Base-by-base conservation (phyloP, 2,113 vertebrate genomes). In the Corythaixoides concolor region DNA sequence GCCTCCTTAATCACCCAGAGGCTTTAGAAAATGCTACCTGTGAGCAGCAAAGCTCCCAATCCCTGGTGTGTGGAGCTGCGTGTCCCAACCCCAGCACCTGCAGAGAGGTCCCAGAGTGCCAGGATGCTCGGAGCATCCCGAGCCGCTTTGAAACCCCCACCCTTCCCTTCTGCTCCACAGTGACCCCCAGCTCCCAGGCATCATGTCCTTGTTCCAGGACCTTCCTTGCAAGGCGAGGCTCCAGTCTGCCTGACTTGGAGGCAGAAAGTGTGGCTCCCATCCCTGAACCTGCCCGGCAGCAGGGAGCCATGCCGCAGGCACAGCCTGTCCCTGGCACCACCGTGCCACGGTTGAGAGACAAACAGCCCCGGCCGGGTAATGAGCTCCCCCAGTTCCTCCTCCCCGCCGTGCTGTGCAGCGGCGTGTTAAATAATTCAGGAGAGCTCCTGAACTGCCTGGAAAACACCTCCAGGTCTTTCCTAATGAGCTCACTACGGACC, bases 401-500 rank as follows among this genome's bases (percentile, higher is more conserved):
- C 70, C 93, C 84, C 1, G 6, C 82, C 6, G 26, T 8, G 64
- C 76, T 33, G 26, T 43, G 74, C 35, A 89, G 33, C 7, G 0
- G 66, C 4, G 4, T 49, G 37, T 63, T 95, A n/a, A 94, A 93
- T 94, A 93, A 96, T 96, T 95, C 89, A 95, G 52, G 20, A 0
- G 8, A 73, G 49, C 58, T 76, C 80, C 88, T 83, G 82, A 91
- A 89, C 73, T 32, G 92, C 73, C 89, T 87, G 47, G 67, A 93
- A 93, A 93, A 78, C 83, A 89, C 88, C 95, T 93, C 78, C 75
- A 76, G 75, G 60, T 92, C 88, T 75, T 63, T 89, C 78, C 73
- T 93, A 92, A 85, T 58, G 92, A 94, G 94, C 78, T 60, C 59
- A 1, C 68, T 66, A 50, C 0, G 5, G 94, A 74, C 81, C 58